A percentile compares a stretch with the other conserved stretches of the same genome.
These are phyloP conservation scores for Drosophila conformis DNA, from an alignment of 2,888 invertebrate species.

Conservation along the genomic window DNA sequence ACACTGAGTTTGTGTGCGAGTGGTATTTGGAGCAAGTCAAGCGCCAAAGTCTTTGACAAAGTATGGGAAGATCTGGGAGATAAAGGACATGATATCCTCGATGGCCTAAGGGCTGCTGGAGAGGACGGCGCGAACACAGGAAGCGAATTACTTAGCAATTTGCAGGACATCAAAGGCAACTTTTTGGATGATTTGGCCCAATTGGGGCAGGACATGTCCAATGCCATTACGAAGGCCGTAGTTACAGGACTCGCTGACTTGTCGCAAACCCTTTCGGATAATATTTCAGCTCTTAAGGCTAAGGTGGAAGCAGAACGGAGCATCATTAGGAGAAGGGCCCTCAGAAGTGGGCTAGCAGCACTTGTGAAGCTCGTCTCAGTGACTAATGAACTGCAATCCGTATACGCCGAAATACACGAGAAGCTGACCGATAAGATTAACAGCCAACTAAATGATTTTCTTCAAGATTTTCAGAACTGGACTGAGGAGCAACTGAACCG, in stretches of 20 bases:
- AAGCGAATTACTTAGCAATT: background rate
- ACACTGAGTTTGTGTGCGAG: slow-evolving; percentile 14
- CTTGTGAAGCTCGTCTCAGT: slow-evolving; percentile 9
- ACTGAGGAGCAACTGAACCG: slow-evolving; percentile 11
- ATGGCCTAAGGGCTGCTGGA: slow-evolving; percentile 2
- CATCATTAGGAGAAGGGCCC: background rate
- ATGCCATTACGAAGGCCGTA: slow-evolving; percentile 2
- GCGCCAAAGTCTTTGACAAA: slow-evolving; percentile 1
- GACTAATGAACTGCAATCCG: background rate
- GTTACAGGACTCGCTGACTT: slow-evolving; percentile 6
- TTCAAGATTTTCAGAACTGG: slow-evolving; percentile 2
- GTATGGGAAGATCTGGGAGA: slow-evolving; percentile 15
- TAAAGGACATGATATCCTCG: slow-evolving; percentile 17
- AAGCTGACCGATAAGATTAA: slow-evolving; percentile 2
- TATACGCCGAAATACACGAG: background rate
- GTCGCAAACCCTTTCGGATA: background rate
- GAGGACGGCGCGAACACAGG: slow-evolving; percentile 7
- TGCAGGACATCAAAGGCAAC: background rate
- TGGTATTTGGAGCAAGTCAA: slow-evolving; percentile 17
- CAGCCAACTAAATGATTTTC: background rate
- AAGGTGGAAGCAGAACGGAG: background rate
- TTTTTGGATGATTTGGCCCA: background rate
- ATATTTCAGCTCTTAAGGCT: background rate
- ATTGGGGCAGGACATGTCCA: slow-evolving; percentile 7
- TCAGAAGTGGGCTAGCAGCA: background rate